These are phyloP conservation scores for Cataglyphis cursor DNA, from an alignment of 2,888 invertebrate species.

Conservation along the genomic window DNA sequence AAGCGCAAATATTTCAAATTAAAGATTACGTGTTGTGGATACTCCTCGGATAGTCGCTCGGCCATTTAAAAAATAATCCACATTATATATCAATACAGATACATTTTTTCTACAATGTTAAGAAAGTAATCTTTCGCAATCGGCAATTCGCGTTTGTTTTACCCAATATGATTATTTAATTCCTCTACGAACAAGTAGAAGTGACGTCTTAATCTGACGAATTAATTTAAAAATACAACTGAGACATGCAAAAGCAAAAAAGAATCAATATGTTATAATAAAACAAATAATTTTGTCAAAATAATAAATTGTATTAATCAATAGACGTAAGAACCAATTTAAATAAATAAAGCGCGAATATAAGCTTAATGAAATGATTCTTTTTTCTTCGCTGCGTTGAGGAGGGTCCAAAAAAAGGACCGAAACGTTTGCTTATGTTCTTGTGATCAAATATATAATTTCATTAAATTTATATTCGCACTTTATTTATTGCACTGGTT, in stretches of 20 bases:
- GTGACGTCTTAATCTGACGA: not conserved
- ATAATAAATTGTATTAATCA: not conserved
- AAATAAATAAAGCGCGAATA: too few species aligned
- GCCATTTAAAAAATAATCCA: slow-evolving; percentile 2
- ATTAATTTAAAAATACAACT: not conserved
- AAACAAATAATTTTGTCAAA: not conserved
- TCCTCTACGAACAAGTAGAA: slow-evolving; percentile 26
- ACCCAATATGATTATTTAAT: slow-evolving; percentile 9
- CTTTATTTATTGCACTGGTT: too few species aligned
- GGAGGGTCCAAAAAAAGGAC: too few species aligned
- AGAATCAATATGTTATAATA: not conserved
- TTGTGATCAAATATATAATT: too few species aligned
- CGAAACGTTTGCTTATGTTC: too few species aligned
- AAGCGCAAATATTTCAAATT: not conserved
- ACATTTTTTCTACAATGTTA: not conserved
- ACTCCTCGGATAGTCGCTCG: not conserved
- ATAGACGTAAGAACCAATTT: too few species aligned
- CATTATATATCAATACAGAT: not conserved
- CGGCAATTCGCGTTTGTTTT: not conserved
- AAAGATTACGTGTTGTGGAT: not conserved
- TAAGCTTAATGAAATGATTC: too few species aligned
- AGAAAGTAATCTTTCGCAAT: not conserved
- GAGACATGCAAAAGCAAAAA: not conserved
- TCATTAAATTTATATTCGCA: too few species aligned
- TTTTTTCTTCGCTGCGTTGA: too few species aligned